Conservation (phyloP, 1,140 invertebrate genomes). For the Heliconius himera region DNA sequence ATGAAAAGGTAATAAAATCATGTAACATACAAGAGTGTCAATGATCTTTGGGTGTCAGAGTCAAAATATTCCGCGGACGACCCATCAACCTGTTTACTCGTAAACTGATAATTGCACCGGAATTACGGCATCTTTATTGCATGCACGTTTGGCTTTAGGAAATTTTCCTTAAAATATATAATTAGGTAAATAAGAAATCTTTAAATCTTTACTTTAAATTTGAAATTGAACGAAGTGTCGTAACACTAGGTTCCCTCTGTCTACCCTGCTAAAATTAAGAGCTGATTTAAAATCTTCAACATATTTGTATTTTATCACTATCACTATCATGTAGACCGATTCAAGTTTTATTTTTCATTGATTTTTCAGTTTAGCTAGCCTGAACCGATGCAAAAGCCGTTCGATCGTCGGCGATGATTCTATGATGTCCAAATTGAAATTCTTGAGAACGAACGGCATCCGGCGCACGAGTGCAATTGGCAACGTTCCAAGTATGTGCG, state of each 20-base stretch:
- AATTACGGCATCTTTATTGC: constrained; percentile 31
- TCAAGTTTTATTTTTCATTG: neutral
- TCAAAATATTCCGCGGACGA: constrained; percentile 23
- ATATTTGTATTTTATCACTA: neutral
- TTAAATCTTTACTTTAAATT: no score
- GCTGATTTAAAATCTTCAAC: neutral
- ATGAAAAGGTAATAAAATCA: neutral
- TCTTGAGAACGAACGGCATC: constrained; percentile 58
- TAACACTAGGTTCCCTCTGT: no score
- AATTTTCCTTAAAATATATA: constrained; percentile 1
- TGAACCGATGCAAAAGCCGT: constrained; percentile 5
- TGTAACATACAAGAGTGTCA: constrained; percentile 34
- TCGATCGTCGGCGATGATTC: constrained; percentile 16
- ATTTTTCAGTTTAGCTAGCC: neutral
- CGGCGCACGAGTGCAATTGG: constrained; percentile 70
- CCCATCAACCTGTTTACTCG: constrained; percentile 36
- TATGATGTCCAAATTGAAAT: constrained; percentile 47
- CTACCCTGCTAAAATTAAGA: no score
- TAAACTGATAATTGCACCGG: constrained; percentile 32
- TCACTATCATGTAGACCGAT: neutral
- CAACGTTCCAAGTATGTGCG: constrained; percentile 61
- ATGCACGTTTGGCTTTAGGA: constrained; percentile 14
- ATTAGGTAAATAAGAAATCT: neutral
- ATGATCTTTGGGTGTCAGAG: constrained; percentile 33
- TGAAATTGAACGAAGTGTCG: no score